Evolutionary conservation across 2,888 invertebrate species (phyloP).

Genomic region (Venusia cambrica): DNA sequence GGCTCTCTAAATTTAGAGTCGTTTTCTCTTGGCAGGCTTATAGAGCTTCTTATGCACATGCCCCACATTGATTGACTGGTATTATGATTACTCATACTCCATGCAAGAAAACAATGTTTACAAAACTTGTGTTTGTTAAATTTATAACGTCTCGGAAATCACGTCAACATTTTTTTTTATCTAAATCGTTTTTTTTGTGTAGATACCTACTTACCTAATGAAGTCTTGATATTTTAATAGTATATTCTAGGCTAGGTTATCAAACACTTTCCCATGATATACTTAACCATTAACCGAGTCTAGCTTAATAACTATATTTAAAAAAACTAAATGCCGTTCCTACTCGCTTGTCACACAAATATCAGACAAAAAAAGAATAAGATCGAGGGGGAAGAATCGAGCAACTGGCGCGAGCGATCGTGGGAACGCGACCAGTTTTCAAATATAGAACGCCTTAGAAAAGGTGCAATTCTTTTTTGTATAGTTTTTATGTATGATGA

Average conservation of each 20-base stretch:
- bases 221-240: no score
- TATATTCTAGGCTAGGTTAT: no score
- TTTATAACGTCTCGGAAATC: conserved; percentile 28
- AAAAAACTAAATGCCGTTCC: conserved; percentile 42
- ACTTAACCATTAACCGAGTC: no score
- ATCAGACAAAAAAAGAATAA: conserved; percentile 60
- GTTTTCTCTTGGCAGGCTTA: background rate
- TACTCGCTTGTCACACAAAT: conserved; percentile 60
- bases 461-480: conserved; percentile 76
- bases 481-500: conserved; percentile 57
- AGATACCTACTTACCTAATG: no score
- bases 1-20: background rate
- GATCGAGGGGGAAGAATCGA: conserved; percentile 64
- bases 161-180: no score
- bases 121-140: conserved; percentile 45
- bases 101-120: conserved; percentile 56
- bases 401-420: conserved; percentile 79
- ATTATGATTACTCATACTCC: conserved; percentile 56
- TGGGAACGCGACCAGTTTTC: conserved; percentile 77
- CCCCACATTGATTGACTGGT: conserved; percentile 60
- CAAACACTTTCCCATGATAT: no score
- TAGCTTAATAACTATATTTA: no score
- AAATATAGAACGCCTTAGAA: conserved; percentile 77
- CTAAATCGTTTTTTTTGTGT: no score
- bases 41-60: conserved; percentile 52